Evolutionary conservation across 2,797 vertebrate species (phyloP).

Genomic region (Sebastolobus altivelis): DNA sequence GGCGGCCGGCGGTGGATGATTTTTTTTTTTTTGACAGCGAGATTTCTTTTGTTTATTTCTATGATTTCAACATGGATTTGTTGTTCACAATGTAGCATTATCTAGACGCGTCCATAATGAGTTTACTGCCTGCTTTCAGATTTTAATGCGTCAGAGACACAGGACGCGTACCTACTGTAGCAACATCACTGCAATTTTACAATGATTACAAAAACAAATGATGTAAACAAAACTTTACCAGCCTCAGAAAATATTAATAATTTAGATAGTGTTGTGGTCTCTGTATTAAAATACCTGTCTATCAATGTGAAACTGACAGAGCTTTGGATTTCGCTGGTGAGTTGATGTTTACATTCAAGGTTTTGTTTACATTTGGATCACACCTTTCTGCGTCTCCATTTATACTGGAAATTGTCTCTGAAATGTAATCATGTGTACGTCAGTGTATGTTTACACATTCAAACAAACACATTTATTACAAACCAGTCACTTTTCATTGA

Average conservation of each 20-base stretch:
- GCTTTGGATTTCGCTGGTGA: neutral
- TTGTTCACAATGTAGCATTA: no score
- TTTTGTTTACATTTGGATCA: neutral
- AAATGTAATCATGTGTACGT: neutral
- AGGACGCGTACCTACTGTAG: no score
- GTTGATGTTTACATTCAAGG: neutral
- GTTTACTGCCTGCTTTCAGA: no score
- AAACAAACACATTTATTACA: constrained; percentile 8
- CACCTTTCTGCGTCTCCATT: neutral
- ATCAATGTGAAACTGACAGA: neutral
- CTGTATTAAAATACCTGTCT: neutral
- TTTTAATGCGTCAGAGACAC: no score
- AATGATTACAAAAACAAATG: neutral
- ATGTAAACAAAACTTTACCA: neutral
- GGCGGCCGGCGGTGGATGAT: no score
- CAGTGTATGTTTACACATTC: constrained; percentile 11
- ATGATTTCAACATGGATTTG: no score
- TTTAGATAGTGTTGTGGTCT: neutral
- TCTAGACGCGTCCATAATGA: no score
- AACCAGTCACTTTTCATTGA: constrained; percentile 27
- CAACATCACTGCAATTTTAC: neutral
- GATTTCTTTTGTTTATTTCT: no score
- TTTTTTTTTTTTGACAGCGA: no score
- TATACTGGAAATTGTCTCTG: neutral
- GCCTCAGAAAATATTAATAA: neutral